Evolutionary conservation across 2,113 vertebrate species (phyloP), one percentile per base, ranked within the genome.

Genomic region (Vimba vimba): DNA sequence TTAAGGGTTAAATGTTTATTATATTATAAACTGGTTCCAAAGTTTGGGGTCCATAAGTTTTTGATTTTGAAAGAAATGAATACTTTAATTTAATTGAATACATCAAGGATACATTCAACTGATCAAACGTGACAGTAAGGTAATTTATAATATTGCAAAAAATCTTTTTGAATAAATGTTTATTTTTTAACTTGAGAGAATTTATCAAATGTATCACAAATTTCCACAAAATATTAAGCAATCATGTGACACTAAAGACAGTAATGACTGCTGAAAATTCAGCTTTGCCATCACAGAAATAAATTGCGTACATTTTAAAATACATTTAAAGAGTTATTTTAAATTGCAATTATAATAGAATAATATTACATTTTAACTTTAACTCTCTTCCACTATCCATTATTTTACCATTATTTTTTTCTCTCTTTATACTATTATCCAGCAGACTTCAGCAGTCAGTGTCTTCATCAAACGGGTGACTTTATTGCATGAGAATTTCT

Each of bases 381-480:
- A 64, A 12, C 12, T 17, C 52, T 66, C 30, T 66, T 17, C 62
- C 15, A 66, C 13, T 64, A 5, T 30, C 1, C n/a, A 64, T 66
- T 66, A 33, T 17, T 33, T 33, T 6, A 17, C 13, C 27, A 4
- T 30, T 6, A 0, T 30, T 19, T 30, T 30, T 73, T n/a, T 73
- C 39, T 45, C 2, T 73, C 4, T 12, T 47, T 75, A 47, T 23
- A 27, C 43, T 75, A 47, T 75, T 23, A 47, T 21, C 55, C 55
- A 57, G 19, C 19, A 30, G 17, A 78, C 45, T 6, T 60, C 79
- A 81, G 36, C 79, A 81, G 15, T 57, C 25, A 57, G 1, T 78
- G 50, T 82, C 60, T 50, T 64, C 79, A 30, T 43, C 68, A 9
- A 43, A 82, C 10, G 45, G 19, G 45, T 82, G 43, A 82, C 64